These are phyloP conservation scores for Hemitrygon akajei DNA, from an alignment of 2,797 vertebrate genomes.

Conservation along the genomic window DNA sequence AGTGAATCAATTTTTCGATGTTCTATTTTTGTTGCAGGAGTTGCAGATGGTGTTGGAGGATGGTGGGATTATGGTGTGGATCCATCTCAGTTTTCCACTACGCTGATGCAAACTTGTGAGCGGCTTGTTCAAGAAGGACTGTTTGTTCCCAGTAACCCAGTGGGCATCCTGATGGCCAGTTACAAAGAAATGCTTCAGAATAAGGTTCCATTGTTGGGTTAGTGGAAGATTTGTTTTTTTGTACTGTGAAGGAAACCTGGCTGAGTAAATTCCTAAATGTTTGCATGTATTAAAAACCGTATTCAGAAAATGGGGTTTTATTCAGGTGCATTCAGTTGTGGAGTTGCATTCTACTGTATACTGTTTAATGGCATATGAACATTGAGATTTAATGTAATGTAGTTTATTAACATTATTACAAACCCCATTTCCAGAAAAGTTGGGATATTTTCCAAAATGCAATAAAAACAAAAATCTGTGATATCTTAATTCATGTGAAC, in stretches of 20 bases:
- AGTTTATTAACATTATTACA: too few relatives aligned
- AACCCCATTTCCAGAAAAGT: too few relatives aligned
- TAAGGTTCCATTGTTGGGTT: slow-evolving; percentile 36
- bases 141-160: slow-evolving; percentile 35
- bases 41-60: slow-evolving; percentile 37
- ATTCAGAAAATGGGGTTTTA: neutral
- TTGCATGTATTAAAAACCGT: neutral
- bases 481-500: too few relatives aligned
- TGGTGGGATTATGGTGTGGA: slow-evolving; percentile 40
- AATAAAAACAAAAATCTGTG: too few relatives aligned
- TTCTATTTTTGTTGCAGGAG: slow-evolving; percentile 12
- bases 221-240: slow-evolving; percentile 28
- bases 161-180: slow-evolving; percentile 35
- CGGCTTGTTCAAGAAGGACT: slow-evolving; percentile 37
- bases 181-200: slow-evolving; percentile 37
- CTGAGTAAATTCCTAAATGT: neutral
- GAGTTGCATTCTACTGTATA: too few relatives aligned
- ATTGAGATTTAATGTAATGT: too few relatives aligned
- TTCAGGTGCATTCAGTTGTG: too few relatives aligned
- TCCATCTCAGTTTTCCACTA: slow-evolving; percentile 35
- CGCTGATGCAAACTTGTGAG: slow-evolving; percentile 36
- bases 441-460: too few relatives aligned
- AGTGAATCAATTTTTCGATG: neutral
- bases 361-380: too few relatives aligned
- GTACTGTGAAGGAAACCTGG: neutral